Percentiles rank a stretch among this genome's conserved stretches.
Conservation (phyloP, 2,113 vertebrate species). For the Cynocephalus volans region DNA sequence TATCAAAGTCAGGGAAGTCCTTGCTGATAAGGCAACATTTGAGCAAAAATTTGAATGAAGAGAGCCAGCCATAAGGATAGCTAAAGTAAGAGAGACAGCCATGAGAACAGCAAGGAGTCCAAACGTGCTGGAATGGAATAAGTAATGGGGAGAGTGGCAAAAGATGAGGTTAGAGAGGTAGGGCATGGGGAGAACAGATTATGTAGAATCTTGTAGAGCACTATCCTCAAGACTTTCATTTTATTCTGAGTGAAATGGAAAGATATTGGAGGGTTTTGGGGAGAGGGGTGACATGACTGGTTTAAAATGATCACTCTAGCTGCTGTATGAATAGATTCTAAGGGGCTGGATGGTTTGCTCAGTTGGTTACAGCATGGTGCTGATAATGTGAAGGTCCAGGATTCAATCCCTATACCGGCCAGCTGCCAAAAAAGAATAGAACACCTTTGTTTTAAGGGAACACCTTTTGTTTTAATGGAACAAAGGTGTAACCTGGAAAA, state of each 20-base stretch:
- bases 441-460: no score
- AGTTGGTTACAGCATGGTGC: no score
- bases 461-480: background rate
- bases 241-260: background rate
- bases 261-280: background rate
- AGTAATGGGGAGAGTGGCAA: background rate
- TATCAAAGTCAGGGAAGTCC: background rate
- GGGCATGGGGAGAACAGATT: background rate
- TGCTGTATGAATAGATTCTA: background rate
- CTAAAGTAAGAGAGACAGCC: background rate
- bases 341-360: no score
- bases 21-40: background rate
- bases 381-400: no score
- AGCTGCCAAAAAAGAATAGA: no score
- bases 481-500: background rate
- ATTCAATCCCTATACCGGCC: no score
- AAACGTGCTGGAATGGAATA: background rate
- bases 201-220: background rate
- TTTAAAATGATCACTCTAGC: constrained; percentile 14
- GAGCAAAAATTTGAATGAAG: background rate
- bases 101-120: background rate
- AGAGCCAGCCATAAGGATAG: background rate
- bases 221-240: background rate
- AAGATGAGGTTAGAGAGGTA: background rate
- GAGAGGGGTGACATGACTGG: background rate